These are phyloP conservation scores for Copsychus sechellarum DNA, from an alignment of 2,113 vertebrate genomes.

Conservation along the genomic window DNA sequence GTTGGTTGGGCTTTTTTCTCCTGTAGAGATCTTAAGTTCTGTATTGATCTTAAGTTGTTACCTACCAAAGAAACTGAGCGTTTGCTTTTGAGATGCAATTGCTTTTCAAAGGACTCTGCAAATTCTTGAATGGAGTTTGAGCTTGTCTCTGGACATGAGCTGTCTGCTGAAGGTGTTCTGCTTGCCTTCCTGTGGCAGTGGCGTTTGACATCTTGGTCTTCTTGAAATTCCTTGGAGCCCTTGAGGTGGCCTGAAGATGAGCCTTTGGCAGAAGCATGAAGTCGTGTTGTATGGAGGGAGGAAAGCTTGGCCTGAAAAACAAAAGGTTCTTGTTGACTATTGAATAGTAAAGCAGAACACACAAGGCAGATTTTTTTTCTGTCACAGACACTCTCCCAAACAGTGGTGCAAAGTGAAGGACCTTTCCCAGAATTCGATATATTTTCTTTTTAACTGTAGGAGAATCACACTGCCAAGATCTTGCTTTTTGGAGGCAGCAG, in stretches of 20 bases:
- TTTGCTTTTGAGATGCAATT: conserved; percentile 76
- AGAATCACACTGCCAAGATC: not conserved
- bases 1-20: not conserved
- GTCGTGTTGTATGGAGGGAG: conserved; percentile 72
- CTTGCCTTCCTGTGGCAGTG: conserved; percentile 63
- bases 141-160: conserved; percentile 55
- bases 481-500: not conserved
- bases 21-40: not conserved
- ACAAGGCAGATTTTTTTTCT: not conserved
- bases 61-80: conserved; percentile 79
- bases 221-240: conserved; percentile 69
- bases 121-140: conserved; percentile 82
- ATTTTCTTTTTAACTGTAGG: not conserved
- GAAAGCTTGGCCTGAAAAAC: conserved; percentile 80
- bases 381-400: not conserved
- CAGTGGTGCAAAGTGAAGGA: not conserved
- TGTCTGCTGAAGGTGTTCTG: conserved; percentile 74
- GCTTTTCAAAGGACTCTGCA: conserved; percentile 81
- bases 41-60: not conserved
- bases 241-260: conserved; percentile 67
- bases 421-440: not conserved
- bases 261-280: conserved; percentile 71
- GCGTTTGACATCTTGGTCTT: conserved; percentile 72
- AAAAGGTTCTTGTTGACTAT: not conserved
- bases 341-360: not conserved